Evolutionary conservation across 35 echinoderm and acorn worm species (phyloP), one percentile per base, ranked within the genome.

Genomic region (Hemicentrotus pulcherrimus): DNA sequence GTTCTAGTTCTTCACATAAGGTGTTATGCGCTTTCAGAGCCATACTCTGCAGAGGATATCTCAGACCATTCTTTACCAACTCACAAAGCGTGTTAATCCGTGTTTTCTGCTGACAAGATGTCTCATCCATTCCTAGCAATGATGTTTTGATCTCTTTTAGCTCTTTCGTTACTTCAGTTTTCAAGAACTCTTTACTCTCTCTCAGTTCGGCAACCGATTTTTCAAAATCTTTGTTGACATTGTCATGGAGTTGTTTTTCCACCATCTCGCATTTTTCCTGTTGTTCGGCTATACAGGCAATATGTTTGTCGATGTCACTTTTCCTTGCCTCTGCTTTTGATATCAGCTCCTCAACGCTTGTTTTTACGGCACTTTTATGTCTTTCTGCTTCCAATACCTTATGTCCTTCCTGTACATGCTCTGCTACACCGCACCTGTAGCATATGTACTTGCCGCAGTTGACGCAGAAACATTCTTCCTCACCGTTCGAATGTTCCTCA

Each of bases 361-460:
- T 90, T 30, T 90, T 90, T 13, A 41, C 32, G 31, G 12, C 24
- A 33, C 32, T 6, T 47, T 32, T 47, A 47, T 90, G 88, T 5
- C 2, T 4, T 47, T 90, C 46, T 24, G 30, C 88, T 41, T 90
- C 88, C 12, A 45, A 28, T 13, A 90, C 88, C 10, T 32, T 47
- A 9, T 90, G 88, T 18, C 88, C 88, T 18, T 90, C 88, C 46
- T 90, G 88, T 6, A 78, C 65, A 78, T 78, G 65, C 65, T 78
- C 65, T 28, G 4, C 65, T 22, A 78, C 28, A 41, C 88, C 46
- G 32, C 88, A 90, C 32, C 24, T 15, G 46, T 47, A 47, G 88
- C 88, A 90, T 33, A 90, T 47, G 88, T 90, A 90, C 88, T 33
- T 90, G 12, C 46, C 46, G 31, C 88, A 90, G 46, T 90, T 30